Conservation (phyloP, 1,140 invertebrate genomes). For the Zelostemma sp. region DNA sequence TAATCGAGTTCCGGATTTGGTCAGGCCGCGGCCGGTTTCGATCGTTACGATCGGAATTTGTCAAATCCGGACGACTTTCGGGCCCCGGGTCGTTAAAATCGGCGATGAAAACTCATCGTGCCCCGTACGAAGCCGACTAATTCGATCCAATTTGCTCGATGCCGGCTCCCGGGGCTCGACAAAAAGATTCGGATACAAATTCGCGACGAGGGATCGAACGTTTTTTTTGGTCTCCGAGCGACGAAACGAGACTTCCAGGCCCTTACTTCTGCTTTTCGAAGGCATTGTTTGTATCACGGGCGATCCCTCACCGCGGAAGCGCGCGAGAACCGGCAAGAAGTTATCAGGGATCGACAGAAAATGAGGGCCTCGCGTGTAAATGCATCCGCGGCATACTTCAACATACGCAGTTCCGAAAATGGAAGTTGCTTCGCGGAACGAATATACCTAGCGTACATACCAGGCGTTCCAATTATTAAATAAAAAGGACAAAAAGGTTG, state of each 20-base stretch:
- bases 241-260: too few relatives aligned
- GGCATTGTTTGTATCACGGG: conserved; percentile 21
- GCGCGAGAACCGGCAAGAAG: conserved; percentile 23
- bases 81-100: too few relatives aligned
- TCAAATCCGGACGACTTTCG: too few relatives aligned
- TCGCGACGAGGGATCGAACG: too few relatives aligned
- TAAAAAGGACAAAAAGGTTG: conserved; percentile 48
- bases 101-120: too few relatives aligned
- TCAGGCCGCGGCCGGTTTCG: too few relatives aligned
- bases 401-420: conserved; percentile 49
- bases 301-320: conserved; percentile 1
- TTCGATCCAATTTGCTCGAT: conserved; percentile 1
- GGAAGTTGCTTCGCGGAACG: conserved; percentile 58
- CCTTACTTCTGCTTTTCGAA: not conserved
- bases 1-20: too few relatives aligned
- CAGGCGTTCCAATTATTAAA: conserved; percentile 62
- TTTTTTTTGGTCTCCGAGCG: too few relatives aligned
- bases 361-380: conserved; percentile 39
- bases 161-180: not conserved
- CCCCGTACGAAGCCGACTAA: not conserved
- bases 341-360: conserved; percentile 29
- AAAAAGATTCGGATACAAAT: not conserved
- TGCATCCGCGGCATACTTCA: conserved; percentile 36
- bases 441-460: conserved; percentile 57
- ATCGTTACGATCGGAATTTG: too few relatives aligned